These are phyloP conservation scores for Corythaeola cristata DNA, from an alignment of 2,113 vertebrate species.

Conservation along the genomic window DNA sequence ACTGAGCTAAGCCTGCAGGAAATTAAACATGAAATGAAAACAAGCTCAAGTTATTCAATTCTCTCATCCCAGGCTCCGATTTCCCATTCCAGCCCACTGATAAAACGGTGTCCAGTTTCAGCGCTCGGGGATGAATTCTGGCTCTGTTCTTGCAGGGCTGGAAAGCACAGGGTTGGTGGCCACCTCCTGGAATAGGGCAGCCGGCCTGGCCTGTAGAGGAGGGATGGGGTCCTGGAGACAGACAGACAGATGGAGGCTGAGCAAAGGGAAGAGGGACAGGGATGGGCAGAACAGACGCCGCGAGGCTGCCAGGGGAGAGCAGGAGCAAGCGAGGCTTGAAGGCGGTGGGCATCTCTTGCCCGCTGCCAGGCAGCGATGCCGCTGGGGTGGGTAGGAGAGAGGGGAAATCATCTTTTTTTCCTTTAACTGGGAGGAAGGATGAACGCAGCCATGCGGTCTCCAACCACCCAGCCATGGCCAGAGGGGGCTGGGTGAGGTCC, in stretches of 20 bases:
- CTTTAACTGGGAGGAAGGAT: background rate
- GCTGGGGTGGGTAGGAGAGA: accelerated
- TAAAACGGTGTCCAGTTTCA: conserved; percentile 82
- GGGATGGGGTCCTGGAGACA: background rate
- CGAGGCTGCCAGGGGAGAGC: background rate
- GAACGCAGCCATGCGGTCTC: accelerated
- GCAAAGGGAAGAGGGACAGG: background rate
- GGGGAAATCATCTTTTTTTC: background rate
- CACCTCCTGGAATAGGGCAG: background rate
- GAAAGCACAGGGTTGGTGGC: conserved; percentile 25
- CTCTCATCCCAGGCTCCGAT: conserved; percentile 83
- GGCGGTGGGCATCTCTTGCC: accelerated
- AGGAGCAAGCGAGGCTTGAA: background rate
- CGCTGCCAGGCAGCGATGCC: background rate
- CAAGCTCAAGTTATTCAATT: conserved; percentile 85
- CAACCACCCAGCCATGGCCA: background rate
- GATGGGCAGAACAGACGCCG: background rate
- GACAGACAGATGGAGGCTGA: background rate
- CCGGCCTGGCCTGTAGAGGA: background rate
- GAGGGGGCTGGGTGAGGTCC: background rate
- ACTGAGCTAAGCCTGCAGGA: conserved; percentile 90
- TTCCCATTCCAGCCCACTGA: conserved; percentile 81
- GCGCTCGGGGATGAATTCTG: conserved; percentile 55
- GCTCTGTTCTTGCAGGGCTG: conserved; percentile 61
- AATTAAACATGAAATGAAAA: conserved; percentile 99